These are phyloP conservation scores for Cariama cristata DNA, from an alignment of 2,113 vertebrate species.

Conservation along the genomic window DNA sequence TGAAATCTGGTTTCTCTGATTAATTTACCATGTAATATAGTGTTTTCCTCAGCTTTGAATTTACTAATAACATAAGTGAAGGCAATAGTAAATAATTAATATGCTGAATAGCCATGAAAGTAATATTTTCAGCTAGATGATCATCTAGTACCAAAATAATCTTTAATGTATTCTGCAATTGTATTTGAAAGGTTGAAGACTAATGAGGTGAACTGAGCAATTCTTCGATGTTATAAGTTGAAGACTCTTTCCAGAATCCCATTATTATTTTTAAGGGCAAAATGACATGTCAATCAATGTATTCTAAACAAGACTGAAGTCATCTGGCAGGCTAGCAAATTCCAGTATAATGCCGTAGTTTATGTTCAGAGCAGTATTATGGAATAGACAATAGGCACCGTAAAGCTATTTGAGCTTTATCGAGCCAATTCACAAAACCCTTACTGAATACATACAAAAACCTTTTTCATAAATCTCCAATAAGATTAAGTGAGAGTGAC, in stretches of 20 bases:
- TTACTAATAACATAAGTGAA: not conserved
- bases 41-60: not conserved
- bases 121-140: not conserved
- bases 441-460: not conserved
- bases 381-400: constrained; percentile 3
- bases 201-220: not conserved
- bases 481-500: not conserved
- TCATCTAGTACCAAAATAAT: not conserved
- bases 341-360: not conserved
- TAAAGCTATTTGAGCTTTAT: constrained; percentile 4
- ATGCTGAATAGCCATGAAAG: not conserved
- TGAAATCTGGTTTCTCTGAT: not conserved
- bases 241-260: not conserved
- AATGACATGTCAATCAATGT: not conserved
- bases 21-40: not conserved
- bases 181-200: not conserved
- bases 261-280: constrained; percentile 20
- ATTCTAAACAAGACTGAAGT: constrained; percentile 5
- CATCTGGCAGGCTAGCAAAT: not conserved
- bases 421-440: not conserved
- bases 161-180: constrained; percentile 17
- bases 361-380: not conserved
- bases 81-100: not conserved
- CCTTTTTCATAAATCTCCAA: not conserved
- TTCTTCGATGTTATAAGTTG: not conserved